A percentile compares a stretch with the other conserved stretches of the same genome.
phyloP scores from a whole-genome alignment of 2,797 vertebrate genomes.

The Eleutherodactylus coqui region DNA sequence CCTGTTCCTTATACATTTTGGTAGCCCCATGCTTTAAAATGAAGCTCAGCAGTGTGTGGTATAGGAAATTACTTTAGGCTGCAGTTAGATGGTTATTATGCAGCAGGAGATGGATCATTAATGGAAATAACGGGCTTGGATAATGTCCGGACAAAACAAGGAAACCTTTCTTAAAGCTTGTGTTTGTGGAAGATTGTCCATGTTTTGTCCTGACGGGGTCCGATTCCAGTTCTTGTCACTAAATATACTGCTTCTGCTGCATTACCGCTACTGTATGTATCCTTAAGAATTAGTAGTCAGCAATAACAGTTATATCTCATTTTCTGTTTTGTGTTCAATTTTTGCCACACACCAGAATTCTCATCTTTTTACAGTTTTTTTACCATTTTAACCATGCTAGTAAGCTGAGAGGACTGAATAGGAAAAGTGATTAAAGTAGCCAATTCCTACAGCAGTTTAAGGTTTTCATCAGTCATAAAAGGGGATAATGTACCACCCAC shows the following conservation, averaged over 20 bases:
- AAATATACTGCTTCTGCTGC: not conserved
- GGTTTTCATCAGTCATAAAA: constrained; percentile 4
- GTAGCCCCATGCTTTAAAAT: too few relatives aligned
- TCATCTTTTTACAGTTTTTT: not conserved
- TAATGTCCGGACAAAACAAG: not conserved
- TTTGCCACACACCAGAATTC: not conserved
- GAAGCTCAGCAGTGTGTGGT: too few relatives aligned
- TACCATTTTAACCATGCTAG: not conserved
- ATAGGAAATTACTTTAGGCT: too few relatives aligned
- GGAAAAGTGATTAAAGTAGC: not conserved
- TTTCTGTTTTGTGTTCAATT: not conserved
- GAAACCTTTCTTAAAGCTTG: not conserved
- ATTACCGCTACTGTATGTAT: not conserved
- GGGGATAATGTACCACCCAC: not conserved
- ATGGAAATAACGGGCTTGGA: not conserved
- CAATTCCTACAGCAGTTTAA: not conserved
- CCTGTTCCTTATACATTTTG: too few relatives aligned
- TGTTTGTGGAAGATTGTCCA: not conserved
- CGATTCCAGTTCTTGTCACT: not conserved
- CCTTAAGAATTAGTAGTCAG: not conserved
- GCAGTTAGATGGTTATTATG: not conserved
- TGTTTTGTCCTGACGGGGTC: not conserved
- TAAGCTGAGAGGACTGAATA: not conserved
- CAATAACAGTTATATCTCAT: not conserved
- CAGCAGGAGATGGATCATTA: not conserved